phyloP scores from a whole-genome alignment of 2,113 vertebrate genomes.

The Tringa solitaria region DNA sequence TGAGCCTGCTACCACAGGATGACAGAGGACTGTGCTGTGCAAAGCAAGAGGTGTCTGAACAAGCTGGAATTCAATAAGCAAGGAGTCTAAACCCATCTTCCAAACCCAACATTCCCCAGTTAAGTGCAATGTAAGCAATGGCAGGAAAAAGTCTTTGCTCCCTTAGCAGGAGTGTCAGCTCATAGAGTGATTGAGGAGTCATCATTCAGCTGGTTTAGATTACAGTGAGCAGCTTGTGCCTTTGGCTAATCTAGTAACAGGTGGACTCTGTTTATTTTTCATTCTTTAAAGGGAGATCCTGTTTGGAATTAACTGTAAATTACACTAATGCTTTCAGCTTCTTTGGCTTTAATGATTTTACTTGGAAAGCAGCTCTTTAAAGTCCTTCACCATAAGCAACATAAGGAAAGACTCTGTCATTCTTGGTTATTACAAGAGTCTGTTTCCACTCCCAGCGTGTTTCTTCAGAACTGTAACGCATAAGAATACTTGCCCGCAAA shows the following conservation, averaged over 20 bases:
- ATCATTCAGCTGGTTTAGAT: background rate
- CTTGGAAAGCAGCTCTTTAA: background rate
- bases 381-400: background rate
- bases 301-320: background rate
- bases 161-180: background rate
- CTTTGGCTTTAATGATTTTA: background rate
- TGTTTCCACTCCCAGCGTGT: background rate
- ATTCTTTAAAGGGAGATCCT: background rate
- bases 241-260: background rate
- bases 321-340: background rate
- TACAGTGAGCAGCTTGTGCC: background rate
- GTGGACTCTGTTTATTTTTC: conserved; percentile 29
- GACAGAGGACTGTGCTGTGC: background rate
- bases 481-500: background rate
- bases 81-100: background rate
- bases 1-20: background rate
- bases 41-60: background rate
- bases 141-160: background rate
- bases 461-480: background rate
- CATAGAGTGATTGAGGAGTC: background rate
- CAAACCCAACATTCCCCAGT: background rate
- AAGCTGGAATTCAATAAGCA: background rate
- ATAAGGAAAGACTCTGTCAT: background rate
- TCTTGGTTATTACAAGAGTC: background rate
- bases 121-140: background rate